A percentile compares a stretch with the other conserved stretches of the same genome.
phyloP scores from a whole-genome alignment of 2,797 vertebrate species.

The Tragopan temminckii region DNA sequence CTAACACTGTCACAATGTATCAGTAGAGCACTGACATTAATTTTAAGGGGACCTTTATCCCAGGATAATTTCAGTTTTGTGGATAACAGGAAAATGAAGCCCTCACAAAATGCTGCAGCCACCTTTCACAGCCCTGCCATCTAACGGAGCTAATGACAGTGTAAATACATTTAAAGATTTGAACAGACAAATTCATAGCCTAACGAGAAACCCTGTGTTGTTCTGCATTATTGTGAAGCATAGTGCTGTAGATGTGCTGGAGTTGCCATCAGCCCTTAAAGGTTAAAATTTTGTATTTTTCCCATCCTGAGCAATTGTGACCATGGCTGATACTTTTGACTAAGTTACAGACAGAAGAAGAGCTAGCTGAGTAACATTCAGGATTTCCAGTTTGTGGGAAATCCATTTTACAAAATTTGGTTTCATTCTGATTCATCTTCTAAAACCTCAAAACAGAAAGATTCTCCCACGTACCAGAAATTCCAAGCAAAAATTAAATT shows the following conservation, averaged over 20 bases:
- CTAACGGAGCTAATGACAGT: neutral
- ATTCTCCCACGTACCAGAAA: slow-evolving; percentile 22
- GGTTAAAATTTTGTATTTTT: neutral
- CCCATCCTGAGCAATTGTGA: neutral
- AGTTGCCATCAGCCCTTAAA: neutral
- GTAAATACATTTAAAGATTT: neutral
- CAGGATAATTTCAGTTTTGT: neutral
- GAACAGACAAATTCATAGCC: neutral
- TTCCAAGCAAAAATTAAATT: slow-evolving; percentile 28
- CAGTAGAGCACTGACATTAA: neutral
- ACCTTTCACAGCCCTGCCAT: neutral
- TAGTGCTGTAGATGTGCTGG: neutral
- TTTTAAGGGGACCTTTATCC: neutral
- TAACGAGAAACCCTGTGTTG: neutral
- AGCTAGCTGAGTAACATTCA: neutral
- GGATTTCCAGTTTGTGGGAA: slow-evolving; percentile 6
- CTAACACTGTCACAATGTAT: neutral
- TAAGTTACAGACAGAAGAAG: neutral
- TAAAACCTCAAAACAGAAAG: slow-evolving; percentile 16
- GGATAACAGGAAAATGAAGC: neutral
- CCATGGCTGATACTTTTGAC: neutral
- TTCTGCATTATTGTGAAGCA: neutral
- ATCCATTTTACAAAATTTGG: neutral
- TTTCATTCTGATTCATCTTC: slow-evolving; percentile 43
- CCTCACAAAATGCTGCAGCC: neutral